Conservation (phyloP, 1,140 invertebrate species). For the Drosophila quadrilineata region DNA sequence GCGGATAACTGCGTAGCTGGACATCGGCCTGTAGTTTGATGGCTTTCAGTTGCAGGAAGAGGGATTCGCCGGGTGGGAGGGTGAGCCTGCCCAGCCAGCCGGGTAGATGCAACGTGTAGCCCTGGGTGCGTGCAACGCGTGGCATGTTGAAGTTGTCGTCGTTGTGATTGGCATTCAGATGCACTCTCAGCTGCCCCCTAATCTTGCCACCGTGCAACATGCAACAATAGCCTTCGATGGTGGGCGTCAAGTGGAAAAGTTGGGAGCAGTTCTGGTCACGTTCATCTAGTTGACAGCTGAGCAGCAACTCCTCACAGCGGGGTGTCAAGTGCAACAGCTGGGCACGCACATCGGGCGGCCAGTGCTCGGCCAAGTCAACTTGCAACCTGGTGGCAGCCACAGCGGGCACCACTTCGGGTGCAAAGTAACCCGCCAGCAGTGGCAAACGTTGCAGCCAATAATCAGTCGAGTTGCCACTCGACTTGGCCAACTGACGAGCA, state of each 20-base stretch:
- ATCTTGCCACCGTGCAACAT: constrained; percentile 1
- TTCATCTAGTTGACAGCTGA: constrained; percentile 28
- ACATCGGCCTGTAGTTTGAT: constrained; percentile 3
- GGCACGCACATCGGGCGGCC: constrained; percentile 6
- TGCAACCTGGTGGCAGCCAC: constrained; percentile 2
- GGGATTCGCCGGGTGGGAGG: background rate
- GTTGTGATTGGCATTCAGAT: constrained; percentile 41
- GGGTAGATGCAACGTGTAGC: constrained; percentile 43
- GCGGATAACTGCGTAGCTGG: constrained; percentile 5
- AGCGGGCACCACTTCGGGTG: constrained; percentile 9
- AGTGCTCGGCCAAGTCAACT: background rate
- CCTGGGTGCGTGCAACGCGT: background rate
- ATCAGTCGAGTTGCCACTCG: background rate
- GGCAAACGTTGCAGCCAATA: constrained; percentile 26
- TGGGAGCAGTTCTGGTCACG: constrained; percentile 26
- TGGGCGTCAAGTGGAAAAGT: constrained; percentile 26
- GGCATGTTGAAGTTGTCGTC: constrained; percentile 33
- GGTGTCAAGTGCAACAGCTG: constrained; percentile 36
- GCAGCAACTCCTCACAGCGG: constrained; percentile 31
- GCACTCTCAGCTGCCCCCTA: constrained; percentile 19
- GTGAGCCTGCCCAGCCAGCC: constrained; percentile 33
- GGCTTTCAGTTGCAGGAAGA: background rate
- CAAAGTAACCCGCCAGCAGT: constrained; percentile 26
- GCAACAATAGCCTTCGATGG: constrained; percentile 40
- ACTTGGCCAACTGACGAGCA: constrained; percentile 1